These are phyloP conservation scores for Chrysogorgia sp. DNA, from an alignment of 92 coral and sea anemone species.

Conservation along the genomic window DNA sequence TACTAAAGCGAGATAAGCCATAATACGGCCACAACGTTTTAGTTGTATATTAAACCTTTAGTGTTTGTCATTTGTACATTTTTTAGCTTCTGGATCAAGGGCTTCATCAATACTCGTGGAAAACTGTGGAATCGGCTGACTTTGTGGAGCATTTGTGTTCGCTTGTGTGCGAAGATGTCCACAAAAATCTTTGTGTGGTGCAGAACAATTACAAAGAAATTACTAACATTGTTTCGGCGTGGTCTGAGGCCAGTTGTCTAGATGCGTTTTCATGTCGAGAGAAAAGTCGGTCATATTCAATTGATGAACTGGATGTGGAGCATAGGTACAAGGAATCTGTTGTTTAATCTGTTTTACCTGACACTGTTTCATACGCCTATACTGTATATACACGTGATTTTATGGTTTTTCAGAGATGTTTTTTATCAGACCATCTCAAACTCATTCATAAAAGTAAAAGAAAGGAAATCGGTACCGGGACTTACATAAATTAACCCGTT, in stretches of 20 bases:
- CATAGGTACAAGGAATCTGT: constrained; percentile 84
- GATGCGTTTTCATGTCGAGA: constrained; percentile 85
- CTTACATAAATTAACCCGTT: too few relatives aligned
- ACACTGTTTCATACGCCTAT: too few relatives aligned
- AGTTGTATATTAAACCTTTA: neutral
- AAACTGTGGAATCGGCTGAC: constrained; percentile 94
- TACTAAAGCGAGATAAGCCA: too few relatives aligned
- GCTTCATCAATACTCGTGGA: constrained; percentile 87
- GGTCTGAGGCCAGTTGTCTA: constrained; percentile 79
- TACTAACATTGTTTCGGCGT: constrained; percentile 72
- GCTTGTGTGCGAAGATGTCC: constrained; percentile 95
- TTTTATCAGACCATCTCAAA: too few relatives aligned
- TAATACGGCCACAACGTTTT: neutral
- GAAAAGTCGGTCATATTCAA: constrained; percentile 65
- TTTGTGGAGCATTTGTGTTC: constrained; percentile 95
- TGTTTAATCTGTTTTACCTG: too few relatives aligned
- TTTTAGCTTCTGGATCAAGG: constrained; percentile 87
- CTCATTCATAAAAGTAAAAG: too few relatives aligned
- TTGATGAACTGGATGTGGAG: constrained; percentile 75
- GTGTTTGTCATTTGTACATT: neutral
- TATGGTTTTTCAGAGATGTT: neutral
- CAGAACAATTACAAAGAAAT: constrained; percentile 91
- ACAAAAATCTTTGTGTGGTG: constrained; percentile 83
- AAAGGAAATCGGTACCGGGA: too few relatives aligned
- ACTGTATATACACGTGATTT: too few relatives aligned